phyloP scores from a whole-genome alignment of 2,113 vertebrate species.

The Nanger granti region DNA sequence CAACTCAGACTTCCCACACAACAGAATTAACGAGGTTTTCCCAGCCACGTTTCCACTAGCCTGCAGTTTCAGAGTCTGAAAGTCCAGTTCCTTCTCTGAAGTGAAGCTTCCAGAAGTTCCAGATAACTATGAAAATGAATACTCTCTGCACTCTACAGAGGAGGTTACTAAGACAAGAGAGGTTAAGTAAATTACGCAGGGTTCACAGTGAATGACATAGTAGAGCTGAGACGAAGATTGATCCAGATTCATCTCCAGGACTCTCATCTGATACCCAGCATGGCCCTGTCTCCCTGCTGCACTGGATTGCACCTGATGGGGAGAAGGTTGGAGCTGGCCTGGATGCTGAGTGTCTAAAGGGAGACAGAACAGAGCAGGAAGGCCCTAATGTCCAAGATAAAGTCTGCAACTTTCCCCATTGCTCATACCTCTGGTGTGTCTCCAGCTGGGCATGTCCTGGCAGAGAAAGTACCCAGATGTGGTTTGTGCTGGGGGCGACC shows the following conservation, averaged over 20 bases:
- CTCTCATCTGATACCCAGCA: background rate
- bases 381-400: background rate
- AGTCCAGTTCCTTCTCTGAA: background rate
- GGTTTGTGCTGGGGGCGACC: background rate
- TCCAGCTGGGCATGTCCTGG: background rate
- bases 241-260: background rate
- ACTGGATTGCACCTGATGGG: too few species aligned
- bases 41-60: rapidly evolving
- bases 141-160: background rate
- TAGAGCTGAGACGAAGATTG: background rate
- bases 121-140: background rate
- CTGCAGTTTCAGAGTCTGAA: background rate
- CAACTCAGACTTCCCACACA: background rate
- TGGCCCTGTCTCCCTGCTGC: too few species aligned
- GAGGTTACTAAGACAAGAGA: background rate
- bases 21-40: background rate
- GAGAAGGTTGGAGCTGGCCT: background rate
- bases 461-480: background rate
- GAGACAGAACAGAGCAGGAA: background rate
- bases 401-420: background rate
- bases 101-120: background rate
- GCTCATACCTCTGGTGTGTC: background rate
- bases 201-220: background rate
- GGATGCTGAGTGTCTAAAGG: background rate
- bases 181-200: background rate